Conservation (phyloP, 2,113 vertebrate species). For the Eubucco bourcierii region DNA sequence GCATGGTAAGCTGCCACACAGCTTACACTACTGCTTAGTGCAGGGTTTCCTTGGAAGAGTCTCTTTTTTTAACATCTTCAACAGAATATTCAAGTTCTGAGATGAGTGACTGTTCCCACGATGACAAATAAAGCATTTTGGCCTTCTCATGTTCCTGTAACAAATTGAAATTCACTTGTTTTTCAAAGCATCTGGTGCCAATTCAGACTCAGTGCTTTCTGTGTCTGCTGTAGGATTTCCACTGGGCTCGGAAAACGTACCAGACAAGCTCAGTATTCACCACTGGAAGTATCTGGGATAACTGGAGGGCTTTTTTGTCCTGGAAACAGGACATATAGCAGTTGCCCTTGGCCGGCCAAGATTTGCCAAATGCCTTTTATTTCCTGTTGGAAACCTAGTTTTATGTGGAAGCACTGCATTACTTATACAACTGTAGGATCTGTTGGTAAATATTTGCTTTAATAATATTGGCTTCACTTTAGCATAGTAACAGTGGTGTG, state of each 20-base stretch:
- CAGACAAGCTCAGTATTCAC: constrained; percentile 57
- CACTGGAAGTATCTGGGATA: neutral
- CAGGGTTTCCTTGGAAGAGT: constrained; percentile 11
- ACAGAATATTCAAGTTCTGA: constrained; percentile 6
- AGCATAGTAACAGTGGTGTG: neutral
- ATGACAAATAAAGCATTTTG: constrained; percentile 42
- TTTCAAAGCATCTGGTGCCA: constrained; percentile 45
- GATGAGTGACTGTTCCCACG: constrained; percentile 24
- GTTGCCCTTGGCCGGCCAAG: neutral
- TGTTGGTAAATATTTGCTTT: constrained; percentile 27
- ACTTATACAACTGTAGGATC: neutral
- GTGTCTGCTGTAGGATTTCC: constrained; percentile 44
- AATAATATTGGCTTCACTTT: neutral
- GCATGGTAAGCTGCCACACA: neutral
- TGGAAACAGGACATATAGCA: constrained; percentile 42
- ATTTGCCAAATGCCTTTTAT: constrained; percentile 18
- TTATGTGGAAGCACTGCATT: neutral
- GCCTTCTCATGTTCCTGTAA: constrained; percentile 9
- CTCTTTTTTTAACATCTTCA: constrained; percentile 24
- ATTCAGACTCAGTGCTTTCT: constrained; percentile 43
- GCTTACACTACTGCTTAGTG: neutral
- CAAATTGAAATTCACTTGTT: constrained; percentile 45
- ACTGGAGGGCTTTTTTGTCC: constrained; percentile 50
- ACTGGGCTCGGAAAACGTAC: neutral
- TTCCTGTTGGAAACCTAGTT: constrained; percentile 39